Evolutionary conservation across 1,140 invertebrate species (phyloP).

Genomic region (Acromyrmex heyeri): DNA sequence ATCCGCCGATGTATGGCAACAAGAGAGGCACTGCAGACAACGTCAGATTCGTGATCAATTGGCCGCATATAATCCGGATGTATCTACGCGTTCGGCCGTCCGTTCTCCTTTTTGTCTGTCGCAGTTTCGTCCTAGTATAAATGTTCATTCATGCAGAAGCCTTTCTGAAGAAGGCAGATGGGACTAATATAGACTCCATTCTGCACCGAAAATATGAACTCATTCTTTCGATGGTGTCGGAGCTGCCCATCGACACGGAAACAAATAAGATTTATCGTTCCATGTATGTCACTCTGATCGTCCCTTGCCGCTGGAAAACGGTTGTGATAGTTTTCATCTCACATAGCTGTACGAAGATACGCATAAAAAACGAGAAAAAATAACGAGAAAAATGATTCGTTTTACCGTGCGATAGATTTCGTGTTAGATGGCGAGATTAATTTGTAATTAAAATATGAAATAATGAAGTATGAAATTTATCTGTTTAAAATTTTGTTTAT

Average conservation of each 20-base stretch:
- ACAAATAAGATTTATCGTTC: slow-evolving; percentile 83
- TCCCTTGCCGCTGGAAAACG: slow-evolving; percentile 54
- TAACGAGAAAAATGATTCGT: neutral
- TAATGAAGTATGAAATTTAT: neutral
- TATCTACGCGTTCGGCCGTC: slow-evolving; percentile 76
- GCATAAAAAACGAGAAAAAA: slow-evolving; percentile 10
- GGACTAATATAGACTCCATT: slow-evolving; percentile 86
- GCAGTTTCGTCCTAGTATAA: slow-evolving; percentile 71
- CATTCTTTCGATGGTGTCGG: slow-evolving; percentile 79
- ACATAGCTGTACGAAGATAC: neutral
- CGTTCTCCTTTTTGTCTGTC: slow-evolving; percentile 77
- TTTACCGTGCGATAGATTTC: neutral
- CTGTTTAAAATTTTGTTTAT: neutral
- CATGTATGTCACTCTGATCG: slow-evolving; percentile 37
- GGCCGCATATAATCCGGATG: slow-evolving; percentile 84
- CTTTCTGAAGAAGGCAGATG: slow-evolving; percentile 83
- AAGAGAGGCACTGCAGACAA: slow-evolving; percentile 81
- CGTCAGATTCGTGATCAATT: slow-evolving; percentile 85
- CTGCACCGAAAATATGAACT: slow-evolving; percentile 82
- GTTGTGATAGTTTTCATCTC: slow-evolving; percentile 17
- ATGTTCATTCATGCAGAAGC: slow-evolving; percentile 82
- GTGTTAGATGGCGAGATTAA: neutral
- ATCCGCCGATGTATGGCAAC: slow-evolving; percentile 79
- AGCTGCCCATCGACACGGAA: slow-evolving; percentile 81
- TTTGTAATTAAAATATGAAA: neutral